Conservation (phyloP, 1,140 invertebrate species). For the Hylaeus anthracinus region DNA sequence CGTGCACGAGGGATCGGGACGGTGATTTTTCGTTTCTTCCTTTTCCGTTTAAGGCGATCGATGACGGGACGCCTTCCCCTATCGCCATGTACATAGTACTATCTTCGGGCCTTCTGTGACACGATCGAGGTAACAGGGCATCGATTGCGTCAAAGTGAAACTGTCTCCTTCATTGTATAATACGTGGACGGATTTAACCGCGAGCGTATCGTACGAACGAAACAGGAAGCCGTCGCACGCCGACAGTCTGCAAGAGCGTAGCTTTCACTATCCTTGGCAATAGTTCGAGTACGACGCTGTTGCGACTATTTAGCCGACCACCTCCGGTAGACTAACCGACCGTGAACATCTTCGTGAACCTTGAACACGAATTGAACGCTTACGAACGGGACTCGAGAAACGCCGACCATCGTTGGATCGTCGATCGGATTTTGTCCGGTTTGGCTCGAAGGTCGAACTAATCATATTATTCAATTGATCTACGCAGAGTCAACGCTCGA, state of each 20-base stretch:
- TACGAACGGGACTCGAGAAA: background rate
- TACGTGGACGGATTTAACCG: slow-evolving; percentile 24
- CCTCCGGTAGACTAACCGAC: slow-evolving; percentile 7
- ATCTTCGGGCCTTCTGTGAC: background rate
- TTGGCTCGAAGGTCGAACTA: slow-evolving; percentile 6
- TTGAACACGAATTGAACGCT: slow-evolving; percentile 35
- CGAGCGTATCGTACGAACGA: background rate
- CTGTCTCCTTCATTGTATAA: slow-evolving; percentile 40
- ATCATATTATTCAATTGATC: slow-evolving; percentile 22
- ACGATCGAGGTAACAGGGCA: slow-evolving; percentile 33
- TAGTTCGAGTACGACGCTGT: background rate
- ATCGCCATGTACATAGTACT: background rate
- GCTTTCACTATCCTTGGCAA: slow-evolving; percentile 55
- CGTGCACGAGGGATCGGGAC: background rate
- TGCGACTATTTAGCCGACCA: background rate
- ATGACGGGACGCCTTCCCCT: background rate
- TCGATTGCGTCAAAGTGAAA: slow-evolving; percentile 56
- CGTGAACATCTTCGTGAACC: slow-evolving; percentile 43
- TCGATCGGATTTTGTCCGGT: slow-evolving; percentile 6
- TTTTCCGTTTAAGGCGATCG: background rate
- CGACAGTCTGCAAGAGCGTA: background rate
- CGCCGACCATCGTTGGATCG: background rate
- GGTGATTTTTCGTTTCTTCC: background rate
- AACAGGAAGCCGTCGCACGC: slow-evolving; percentile 29
- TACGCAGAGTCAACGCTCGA: slow-evolving; percentile 11